phyloP scores from a whole-genome alignment of 1,140 invertebrate genomes.

The Ceratina australensis region DNA sequence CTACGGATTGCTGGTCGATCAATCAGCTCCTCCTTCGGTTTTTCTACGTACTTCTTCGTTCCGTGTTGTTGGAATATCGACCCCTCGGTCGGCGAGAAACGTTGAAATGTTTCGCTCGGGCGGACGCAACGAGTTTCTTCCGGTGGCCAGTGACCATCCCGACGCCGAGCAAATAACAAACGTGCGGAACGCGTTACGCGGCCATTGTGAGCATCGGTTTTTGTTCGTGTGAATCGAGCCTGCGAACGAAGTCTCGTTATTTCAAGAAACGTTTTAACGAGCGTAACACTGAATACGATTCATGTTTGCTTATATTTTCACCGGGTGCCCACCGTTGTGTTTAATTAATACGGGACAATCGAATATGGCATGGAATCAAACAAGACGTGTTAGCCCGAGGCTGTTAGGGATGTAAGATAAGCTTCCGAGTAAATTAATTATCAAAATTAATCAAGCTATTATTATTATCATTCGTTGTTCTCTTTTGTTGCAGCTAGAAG shows the following conservation, averaged over 20 bases:
- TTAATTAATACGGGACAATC: background rate
- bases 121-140: background rate
- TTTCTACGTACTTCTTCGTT: conserved; percentile 1
- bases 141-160: background rate
- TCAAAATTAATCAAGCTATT: too few relatives aligned
- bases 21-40: conserved; percentile 20
- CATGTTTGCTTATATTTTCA: background rate
- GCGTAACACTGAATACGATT: background rate
- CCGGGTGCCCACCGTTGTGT: too few relatives aligned
- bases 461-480: too few relatives aligned
- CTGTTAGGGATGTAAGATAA: background rate
- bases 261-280: background rate
- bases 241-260: background rate
- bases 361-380: background rate
- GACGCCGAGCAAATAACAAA: conserved; percentile 6
- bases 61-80: conserved; percentile 12
- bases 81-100: background rate
- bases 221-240: background rate
- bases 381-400: too few relatives aligned
- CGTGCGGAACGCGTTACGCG: conserved; percentile 1
- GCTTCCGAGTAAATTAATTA: too few relatives aligned
- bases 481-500: too few relatives aligned
- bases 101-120: background rate
- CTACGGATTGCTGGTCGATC: conserved; percentile 22
- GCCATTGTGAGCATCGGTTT: conserved; percentile 1